phyloP scores from a whole-genome alignment of 2,797 vertebrate genomes.

The Helarctos malayanus region DNA sequence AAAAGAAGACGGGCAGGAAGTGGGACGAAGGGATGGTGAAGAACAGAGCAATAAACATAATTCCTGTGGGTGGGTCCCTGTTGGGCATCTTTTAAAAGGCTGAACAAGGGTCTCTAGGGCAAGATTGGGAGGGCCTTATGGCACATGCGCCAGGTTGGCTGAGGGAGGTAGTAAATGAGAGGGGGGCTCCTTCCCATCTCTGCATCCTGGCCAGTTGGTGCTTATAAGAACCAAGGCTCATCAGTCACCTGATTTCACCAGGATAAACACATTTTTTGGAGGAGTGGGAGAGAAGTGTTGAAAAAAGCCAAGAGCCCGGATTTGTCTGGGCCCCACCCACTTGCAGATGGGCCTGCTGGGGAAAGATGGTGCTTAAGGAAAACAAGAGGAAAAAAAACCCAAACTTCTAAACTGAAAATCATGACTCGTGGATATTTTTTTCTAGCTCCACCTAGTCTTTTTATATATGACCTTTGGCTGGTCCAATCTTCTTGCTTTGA shows the following conservation, averaged over 20 bases:
- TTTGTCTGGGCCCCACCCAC: conserved; percentile 57
- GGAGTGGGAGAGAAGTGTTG: background rate
- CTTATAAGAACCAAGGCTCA: background rate
- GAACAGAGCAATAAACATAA: background rate
- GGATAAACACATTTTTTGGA: background rate
- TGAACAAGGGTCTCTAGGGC: background rate
- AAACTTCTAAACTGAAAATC: conserved; percentile 60
- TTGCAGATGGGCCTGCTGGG: conserved; percentile 74
- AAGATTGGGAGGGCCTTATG: background rate
- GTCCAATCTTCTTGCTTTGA: conserved; percentile 68
- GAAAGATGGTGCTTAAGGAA: conserved; percentile 65
- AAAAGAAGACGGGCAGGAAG: background rate
- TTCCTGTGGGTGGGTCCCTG: background rate
- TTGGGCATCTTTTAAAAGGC: background rate
- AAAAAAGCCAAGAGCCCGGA: background rate
- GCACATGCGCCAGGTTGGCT: background rate
- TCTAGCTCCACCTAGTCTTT: conserved; percentile 80
- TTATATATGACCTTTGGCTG: conserved; percentile 83
- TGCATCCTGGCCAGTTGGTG: background rate
- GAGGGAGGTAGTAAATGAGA: background rate
- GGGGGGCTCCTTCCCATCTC: background rate
- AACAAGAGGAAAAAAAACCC: conserved; percentile 47
- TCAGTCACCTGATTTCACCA: conserved; percentile 54
- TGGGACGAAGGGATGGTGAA: background rate
- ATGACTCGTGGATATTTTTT: conserved; percentile 45